These are phyloP conservation scores for Sinosuthora webbiana DNA, from an alignment of 2,113 vertebrate genomes.

Conservation along the genomic window DNA sequence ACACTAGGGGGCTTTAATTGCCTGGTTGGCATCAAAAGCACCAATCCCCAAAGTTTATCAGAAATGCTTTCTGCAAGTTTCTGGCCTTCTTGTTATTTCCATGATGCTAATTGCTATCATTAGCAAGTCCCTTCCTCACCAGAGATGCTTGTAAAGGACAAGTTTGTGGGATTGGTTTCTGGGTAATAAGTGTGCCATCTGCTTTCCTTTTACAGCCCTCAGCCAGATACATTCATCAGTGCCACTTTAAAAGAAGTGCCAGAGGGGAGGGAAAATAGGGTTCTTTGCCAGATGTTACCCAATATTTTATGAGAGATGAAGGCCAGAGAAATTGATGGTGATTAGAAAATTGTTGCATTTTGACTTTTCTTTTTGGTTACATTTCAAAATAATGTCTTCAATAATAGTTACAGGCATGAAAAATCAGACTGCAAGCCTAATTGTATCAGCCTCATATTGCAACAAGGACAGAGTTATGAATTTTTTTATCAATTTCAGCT, in stretches of 20 bases:
- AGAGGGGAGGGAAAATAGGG: neutral
- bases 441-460: neutral
- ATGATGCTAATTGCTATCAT: conserved; percentile 25
- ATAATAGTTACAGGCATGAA: neutral
- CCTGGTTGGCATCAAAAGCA: neutral
- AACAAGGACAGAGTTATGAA: neutral
- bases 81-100: conserved; percentile 29
- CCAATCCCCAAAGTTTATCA: neutral
- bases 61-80: neutral
- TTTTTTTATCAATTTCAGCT: neutral
- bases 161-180: neutral
- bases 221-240: neutral
- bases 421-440: neutral
- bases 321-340: neutral
- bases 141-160: conserved; percentile 26
- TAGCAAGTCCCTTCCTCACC: conserved; percentile 23
- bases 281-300: neutral
- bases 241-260: neutral
- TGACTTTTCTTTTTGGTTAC: neutral
- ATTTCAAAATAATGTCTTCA: neutral
- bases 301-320: neutral
- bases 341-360: neutral
- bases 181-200: conserved; percentile 54
- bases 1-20: neutral
- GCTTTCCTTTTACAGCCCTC: conserved; percentile 24